Percentiles rank a stretch among this genome's conserved stretches.
These are phyloP conservation scores for Flexamia atlantica DNA, from an alignment of 2,888 invertebrate species.

Conservation along the genomic window DNA sequence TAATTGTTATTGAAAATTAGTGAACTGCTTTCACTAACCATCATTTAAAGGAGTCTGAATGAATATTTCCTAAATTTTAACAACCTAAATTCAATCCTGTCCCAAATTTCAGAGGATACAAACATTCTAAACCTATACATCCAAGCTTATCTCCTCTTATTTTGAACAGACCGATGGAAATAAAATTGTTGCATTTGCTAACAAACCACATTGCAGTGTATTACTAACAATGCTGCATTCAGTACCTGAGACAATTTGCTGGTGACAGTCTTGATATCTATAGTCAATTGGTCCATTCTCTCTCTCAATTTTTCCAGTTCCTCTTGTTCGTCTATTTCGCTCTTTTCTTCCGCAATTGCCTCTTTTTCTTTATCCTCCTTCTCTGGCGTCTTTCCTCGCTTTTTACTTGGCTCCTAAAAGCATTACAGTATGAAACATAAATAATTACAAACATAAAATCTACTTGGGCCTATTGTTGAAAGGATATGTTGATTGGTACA, in stretches of 20 bases:
- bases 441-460: too few relatives aligned
- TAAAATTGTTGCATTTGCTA: slow-evolving; percentile 2
- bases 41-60: too few relatives aligned
- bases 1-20: too few relatives aligned
- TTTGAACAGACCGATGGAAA: slow-evolving; percentile 66
- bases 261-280: slow-evolving; percentile 72
- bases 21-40: too few relatives aligned
- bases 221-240: background rate
- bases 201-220: background rate
- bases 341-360: slow-evolving; percentile 68
- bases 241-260: slow-evolving; percentile 72
- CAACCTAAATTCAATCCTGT: too few relatives aligned
- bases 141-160: too few relatives aligned
- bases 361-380: slow-evolving; percentile 60
- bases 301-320: slow-evolving; percentile 73
- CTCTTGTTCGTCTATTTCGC: slow-evolving; percentile 71
- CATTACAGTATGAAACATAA: too few relatives aligned
- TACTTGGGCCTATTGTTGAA: too few relatives aligned
- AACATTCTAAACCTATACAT: too few relatives aligned
- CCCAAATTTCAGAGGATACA: too few relatives aligned
- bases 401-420: slow-evolving; percentile 23
- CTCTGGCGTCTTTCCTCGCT: slow-evolving; percentile 52
- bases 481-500: too few relatives aligned
- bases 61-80: too few relatives aligned
- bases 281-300: slow-evolving; percentile 72